These are phyloP conservation scores for Drosophila parvula DNA, from an alignment of 1,140 invertebrate species.

Conservation along the genomic window DNA sequence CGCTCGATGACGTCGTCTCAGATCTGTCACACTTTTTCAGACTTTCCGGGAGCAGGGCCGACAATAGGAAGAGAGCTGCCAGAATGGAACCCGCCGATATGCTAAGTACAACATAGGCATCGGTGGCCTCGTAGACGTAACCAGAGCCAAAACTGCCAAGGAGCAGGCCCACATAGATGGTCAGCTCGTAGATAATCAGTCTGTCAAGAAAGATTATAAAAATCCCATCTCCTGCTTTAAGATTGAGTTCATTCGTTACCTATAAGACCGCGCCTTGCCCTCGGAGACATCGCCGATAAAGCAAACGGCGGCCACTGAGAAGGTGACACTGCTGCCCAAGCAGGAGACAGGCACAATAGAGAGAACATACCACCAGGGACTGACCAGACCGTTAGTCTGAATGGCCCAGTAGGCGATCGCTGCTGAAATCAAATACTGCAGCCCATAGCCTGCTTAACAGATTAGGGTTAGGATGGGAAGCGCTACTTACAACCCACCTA, in stretches of 20 bases:
- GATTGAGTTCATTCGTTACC: slow-evolving; percentile 45
- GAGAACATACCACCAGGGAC: slow-evolving; percentile 86
- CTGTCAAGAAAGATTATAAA: slow-evolving; percentile 70
- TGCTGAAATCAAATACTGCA: slow-evolving; percentile 69
- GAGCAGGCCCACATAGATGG: slow-evolving; percentile 86
- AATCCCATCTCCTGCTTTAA: background rate
- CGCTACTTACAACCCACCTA: slow-evolving; percentile 47
- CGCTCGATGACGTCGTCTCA: slow-evolving; percentile 42
- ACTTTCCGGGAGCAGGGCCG: slow-evolving; percentile 69
- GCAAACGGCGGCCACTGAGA: slow-evolving; percentile 86
- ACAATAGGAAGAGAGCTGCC: slow-evolving; percentile 51
- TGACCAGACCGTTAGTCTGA: slow-evolving; percentile 65
- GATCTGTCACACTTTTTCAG: slow-evolving; percentile 6
- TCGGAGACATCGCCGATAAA: slow-evolving; percentile 87
- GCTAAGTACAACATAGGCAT: slow-evolving; percentile 52
- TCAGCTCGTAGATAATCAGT: slow-evolving; percentile 87
- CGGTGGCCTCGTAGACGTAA: slow-evolving; percentile 62
- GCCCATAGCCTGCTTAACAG: slow-evolving; percentile 48
- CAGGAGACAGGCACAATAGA: slow-evolving; percentile 86
- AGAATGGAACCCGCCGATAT: slow-evolving; percentile 63
- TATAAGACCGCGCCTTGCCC: slow-evolving; percentile 85
- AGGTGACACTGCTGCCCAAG: slow-evolving; percentile 85
- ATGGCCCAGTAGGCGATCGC: slow-evolving; percentile 78
- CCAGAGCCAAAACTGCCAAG: slow-evolving; percentile 86
- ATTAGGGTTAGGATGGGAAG: background rate